phyloP scores from a whole-genome alignment of 2,113 vertebrate species.

The Hemicordylus capensis region DNA sequence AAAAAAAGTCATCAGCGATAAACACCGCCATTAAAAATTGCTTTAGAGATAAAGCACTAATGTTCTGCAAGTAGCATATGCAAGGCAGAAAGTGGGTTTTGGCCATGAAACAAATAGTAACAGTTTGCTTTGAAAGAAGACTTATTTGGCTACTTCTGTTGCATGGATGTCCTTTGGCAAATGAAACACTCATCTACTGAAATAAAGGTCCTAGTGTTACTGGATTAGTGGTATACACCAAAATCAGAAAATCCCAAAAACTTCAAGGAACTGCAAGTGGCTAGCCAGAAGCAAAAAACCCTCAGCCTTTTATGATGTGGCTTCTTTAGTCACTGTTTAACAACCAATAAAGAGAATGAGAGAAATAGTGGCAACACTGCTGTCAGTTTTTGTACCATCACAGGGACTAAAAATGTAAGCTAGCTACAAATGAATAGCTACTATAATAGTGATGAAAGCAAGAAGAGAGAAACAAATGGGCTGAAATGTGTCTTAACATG shows the following conservation, averaged over 20 bases:
- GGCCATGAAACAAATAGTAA: not conserved
- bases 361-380: not conserved
- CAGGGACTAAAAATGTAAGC: slow-evolving; percentile 22
- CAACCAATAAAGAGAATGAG: not conserved
- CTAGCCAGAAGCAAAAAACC: not conserved
- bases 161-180: slow-evolving; percentile 17
- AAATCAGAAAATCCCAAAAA: slow-evolving; percentile 23
- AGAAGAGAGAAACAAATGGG: slow-evolving; percentile 10
- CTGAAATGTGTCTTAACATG: slow-evolving; percentile 42
- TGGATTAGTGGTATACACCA: slow-evolving; percentile 35
- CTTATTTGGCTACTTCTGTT: not conserved
- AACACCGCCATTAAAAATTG: no score
- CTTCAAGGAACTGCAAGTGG: not conserved
- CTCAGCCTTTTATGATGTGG: not conserved
- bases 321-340: slow-evolving; percentile 20
- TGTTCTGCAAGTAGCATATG: not conserved
- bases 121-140: not conserved
- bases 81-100: not conserved
- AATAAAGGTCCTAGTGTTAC: not conserved
- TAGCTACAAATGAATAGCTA: slow-evolving; percentile 13
- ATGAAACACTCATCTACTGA: slow-evolving; percentile 17
- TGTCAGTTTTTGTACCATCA: slow-evolving; percentile 19
- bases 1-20: not conserved
- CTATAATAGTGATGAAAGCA: not conserved
- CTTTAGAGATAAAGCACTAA: not conserved